Conservation (phyloP, 2,113 vertebrate genomes). For the Bos javanicus region DNA sequence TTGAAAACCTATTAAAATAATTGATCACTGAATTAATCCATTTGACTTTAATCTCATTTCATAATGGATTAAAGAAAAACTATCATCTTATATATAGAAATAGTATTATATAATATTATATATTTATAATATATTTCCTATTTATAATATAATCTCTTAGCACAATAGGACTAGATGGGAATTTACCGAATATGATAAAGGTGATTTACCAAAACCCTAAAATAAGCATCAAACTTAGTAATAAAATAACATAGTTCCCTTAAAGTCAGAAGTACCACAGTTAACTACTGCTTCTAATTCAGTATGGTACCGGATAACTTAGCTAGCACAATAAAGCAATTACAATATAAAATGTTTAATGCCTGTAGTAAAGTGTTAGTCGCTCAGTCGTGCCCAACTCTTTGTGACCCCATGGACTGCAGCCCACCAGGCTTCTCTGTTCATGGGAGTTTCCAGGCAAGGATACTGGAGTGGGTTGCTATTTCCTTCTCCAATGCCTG, state of each 20-base stretch:
- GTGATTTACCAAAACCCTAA: neutral
- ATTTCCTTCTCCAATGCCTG: neutral
- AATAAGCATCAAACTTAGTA: neutral
- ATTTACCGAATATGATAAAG: neutral
- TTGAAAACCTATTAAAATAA: constrained; percentile 32
- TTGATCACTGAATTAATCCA: neutral
- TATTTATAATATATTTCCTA: neutral
- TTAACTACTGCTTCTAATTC: neutral
- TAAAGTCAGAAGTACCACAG: neutral
- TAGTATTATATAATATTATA: neutral
- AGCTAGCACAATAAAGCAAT: neutral
- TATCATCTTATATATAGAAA: neutral
- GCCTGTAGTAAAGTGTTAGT: neutral
- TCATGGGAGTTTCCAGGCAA: neutral
- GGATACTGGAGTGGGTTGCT: neutral
- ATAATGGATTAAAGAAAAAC: constrained; percentile 15
- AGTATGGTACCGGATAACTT: neutral
- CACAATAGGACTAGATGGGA: neutral
- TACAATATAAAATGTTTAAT: neutral
- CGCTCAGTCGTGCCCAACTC: neutral
- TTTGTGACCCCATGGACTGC: neutral
- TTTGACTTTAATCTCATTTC: constrained; percentile 7
- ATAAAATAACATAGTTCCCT: neutral
- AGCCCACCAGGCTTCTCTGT: neutral
- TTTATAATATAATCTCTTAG: neutral